phyloP scores from a whole-genome alignment of 2,888 invertebrate genomes.

The Melanchra persicariae region DNA sequence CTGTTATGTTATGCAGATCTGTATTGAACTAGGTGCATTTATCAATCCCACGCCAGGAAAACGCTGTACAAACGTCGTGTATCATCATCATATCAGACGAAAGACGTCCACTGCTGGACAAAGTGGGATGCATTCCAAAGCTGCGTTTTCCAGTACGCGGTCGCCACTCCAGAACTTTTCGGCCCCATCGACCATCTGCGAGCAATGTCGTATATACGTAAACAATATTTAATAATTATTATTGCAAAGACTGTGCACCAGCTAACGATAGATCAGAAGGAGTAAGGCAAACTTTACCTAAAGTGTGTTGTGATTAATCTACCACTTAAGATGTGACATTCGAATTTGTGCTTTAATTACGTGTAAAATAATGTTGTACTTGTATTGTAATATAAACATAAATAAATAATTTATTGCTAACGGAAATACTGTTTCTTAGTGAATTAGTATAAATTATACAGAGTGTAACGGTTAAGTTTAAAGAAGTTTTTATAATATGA shows the following conservation, averaged over 20 bases:
- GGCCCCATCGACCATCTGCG: too few species aligned
- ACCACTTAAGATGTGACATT: conserved; percentile 2
- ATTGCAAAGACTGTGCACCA: neutral
- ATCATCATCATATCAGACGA: too few species aligned
- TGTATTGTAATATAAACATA: conserved; percentile 15
- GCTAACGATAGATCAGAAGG: conserved; percentile 15
- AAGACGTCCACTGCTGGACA: too few species aligned
- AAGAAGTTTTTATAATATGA: too few species aligned
- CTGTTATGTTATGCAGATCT: neutral
- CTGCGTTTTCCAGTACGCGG: too few species aligned
- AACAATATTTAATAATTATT: conserved; percentile 17
- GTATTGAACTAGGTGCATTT: neutral
- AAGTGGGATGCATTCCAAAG: too few species aligned
- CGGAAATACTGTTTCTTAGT: conserved; percentile 2
- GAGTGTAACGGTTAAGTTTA: too few species aligned
- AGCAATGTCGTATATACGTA: too few species aligned
- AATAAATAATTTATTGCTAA: conserved; percentile 1
- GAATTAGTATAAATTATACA: too few species aligned
- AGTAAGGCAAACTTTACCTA: neutral
- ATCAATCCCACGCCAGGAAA: neutral
- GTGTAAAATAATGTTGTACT: conserved; percentile 26
- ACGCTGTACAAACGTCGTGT: neutral
- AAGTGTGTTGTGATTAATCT: conserved; percentile 46
- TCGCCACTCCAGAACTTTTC: too few species aligned
- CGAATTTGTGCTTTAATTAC: conserved; percentile 30